phyloP scores from a whole-genome alignment of 1,140 invertebrate genomes.

The Bombus confusus region DNA sequence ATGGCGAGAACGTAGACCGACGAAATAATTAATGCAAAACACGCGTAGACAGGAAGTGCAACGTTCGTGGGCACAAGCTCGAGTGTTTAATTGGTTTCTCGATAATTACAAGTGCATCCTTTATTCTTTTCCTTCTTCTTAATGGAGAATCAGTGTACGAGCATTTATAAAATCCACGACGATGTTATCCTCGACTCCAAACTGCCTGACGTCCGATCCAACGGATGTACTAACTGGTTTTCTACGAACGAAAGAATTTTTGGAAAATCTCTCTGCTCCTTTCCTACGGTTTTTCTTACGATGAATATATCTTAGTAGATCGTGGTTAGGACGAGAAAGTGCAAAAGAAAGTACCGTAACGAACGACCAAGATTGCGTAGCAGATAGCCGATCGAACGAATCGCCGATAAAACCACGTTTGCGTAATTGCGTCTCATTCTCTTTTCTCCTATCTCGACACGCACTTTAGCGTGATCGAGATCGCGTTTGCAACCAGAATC shows the following conservation, averaged over 20 bases:
- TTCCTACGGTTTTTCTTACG: no score
- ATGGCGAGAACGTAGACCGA: neutral
- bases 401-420: neutral
- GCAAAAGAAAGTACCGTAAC: neutral
- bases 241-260: no score
- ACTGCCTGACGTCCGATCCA: no score
- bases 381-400: no score
- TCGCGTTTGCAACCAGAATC: neutral
- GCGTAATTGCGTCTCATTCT: slow-evolving; percentile 16
- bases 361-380: neutral
- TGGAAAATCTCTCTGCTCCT: no score
- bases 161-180: neutral
- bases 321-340: neutral
- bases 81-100: neutral
- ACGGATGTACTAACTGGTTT: no score
- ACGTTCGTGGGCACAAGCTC: neutral
- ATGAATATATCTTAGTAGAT: no score
- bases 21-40: slow-evolving; percentile 9
- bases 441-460: slow-evolving; percentile 25
- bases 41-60: neutral
- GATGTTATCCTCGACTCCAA: no score
- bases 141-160: neutral
- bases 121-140: neutral
- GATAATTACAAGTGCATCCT: neutral
- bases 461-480: slow-evolving; percentile 14